Conservation (phyloP, 2,113 vertebrate species). For the Pristiophorus japonicus region DNA sequence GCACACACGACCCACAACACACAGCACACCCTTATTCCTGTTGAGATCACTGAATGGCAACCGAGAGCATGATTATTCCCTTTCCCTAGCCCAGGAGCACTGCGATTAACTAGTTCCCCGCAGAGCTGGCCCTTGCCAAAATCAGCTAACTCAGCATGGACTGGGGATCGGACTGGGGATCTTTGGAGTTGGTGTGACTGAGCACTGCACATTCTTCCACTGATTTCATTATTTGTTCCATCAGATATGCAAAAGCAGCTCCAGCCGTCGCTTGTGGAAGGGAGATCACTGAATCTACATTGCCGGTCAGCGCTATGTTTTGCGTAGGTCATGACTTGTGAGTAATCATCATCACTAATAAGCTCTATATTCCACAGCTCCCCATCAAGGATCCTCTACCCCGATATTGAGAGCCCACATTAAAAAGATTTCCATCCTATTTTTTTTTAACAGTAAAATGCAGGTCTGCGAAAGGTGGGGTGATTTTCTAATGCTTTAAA, state of each 20-base stretch:
- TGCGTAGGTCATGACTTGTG: background rate
- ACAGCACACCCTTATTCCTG: background rate
- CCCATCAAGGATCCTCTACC: background rate
- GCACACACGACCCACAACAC: background rate
- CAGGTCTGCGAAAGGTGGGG: background rate
- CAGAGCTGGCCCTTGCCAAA: background rate
- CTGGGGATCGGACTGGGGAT: background rate
- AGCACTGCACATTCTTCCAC: background rate
- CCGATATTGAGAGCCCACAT: background rate
- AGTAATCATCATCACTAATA: background rate
- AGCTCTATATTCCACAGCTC: background rate
- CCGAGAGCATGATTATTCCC: background rate
- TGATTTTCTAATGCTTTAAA: background rate
- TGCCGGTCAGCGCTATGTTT: background rate
- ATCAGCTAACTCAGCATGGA: background rate
- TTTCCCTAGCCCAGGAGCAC: background rate
- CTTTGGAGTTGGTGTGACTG: background rate
- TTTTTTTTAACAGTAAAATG: background rate
- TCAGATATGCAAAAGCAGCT: background rate
- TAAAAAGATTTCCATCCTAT: background rate
- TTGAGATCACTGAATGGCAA: background rate
- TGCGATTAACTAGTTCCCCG: background rate
- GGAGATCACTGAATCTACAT: background rate
- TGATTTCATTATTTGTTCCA: background rate
- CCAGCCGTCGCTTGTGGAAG: background rate